Evolutionary conservation across 1,140 invertebrate species (phyloP).

Genomic region (Formica selysi): DNA sequence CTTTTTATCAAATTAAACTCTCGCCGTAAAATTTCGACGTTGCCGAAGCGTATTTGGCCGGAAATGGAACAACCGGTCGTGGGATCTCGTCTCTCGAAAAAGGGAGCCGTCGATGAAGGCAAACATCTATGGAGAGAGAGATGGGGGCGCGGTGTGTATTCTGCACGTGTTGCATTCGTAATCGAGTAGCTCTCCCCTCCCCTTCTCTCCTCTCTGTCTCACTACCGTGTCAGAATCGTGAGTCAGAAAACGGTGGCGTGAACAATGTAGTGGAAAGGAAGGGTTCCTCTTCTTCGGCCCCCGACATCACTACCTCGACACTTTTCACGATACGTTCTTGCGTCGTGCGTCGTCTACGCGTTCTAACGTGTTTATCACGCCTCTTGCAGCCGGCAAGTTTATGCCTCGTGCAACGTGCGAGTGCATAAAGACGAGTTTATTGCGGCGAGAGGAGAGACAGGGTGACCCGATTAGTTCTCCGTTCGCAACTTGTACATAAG

Average conservation of each 20-base stretch:
- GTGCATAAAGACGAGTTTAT: neutral
- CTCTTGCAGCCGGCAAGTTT: neutral
- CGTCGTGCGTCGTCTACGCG: conserved; percentile 16
- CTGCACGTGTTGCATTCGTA: conserved; percentile 72
- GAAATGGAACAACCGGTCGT: conserved; percentile 46
- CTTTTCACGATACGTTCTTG: conserved; percentile 63
- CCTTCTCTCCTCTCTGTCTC: conserved; percentile 18
- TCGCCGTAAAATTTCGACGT: conserved; percentile 7
- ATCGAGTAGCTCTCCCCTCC: conserved; percentile 41
- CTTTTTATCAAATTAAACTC: neutral
- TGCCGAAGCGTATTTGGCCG: conserved; percentile 7
- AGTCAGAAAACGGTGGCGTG: conserved; percentile 71
- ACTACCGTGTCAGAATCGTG: conserved; percentile 58
- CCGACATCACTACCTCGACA: conserved; percentile 35
- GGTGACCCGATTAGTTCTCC: conserved; percentile 12
- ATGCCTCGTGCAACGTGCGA: neutral
- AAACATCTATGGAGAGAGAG: neutral
- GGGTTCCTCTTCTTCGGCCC: conserved; percentile 13
- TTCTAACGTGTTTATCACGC: conserved; percentile 12
- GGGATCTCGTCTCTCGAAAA: neutral
- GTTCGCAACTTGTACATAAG: neutral
- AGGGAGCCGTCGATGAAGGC: neutral
- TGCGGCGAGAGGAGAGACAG: neutral
- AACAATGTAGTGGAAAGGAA: conserved; percentile 54
- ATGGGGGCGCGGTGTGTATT: conserved; percentile 9